Evolutionary conservation across 2,797 vertebrate species (phyloP).

Genomic region (Bryconaethiops microstoma): DNA sequence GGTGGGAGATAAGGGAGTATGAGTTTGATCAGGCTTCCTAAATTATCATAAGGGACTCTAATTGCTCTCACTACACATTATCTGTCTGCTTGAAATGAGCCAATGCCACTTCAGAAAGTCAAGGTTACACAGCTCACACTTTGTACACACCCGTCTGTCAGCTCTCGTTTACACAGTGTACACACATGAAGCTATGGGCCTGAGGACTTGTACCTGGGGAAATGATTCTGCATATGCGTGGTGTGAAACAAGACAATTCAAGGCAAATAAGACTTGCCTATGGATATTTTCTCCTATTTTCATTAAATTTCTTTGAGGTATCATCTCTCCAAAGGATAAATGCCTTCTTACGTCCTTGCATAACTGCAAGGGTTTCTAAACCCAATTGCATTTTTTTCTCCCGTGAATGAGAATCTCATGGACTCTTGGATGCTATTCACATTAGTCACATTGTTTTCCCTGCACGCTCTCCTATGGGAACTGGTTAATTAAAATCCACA

Average conservation of each 20-base stretch:
- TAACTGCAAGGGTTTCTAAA: constrained; percentile 33
- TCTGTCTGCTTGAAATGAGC: constrained; percentile 6
- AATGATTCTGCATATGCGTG: constrained; percentile 42
- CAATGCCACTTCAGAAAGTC: constrained; percentile 14
- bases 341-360: constrained; percentile 23
- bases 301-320: constrained; percentile 43
- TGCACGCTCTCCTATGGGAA: constrained; percentile 54
- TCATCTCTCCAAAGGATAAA: constrained; percentile 44
- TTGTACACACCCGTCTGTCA: constrained; percentile 28
- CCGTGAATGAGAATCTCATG: constrained; percentile 24
- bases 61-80: not conserved
- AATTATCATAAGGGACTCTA: not conserved
- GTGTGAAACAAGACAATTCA: constrained; percentile 38
- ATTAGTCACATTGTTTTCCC: constrained; percentile 48
- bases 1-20: not conserved
- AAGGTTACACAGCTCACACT: not conserved
- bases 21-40: not conserved
- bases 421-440: constrained; percentile 37
- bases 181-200: constrained; percentile 21
- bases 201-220: constrained; percentile 31
- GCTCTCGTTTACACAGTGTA: constrained; percentile 21
- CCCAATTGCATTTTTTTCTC: constrained; percentile 13
- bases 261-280: constrained; percentile 38
- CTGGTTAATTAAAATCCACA: constrained; percentile 57
- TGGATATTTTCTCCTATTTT: constrained; percentile 34